Evolutionary conservation across 1,140 invertebrate genomes (phyloP).

Genomic region (Papilio helenus): DNA sequence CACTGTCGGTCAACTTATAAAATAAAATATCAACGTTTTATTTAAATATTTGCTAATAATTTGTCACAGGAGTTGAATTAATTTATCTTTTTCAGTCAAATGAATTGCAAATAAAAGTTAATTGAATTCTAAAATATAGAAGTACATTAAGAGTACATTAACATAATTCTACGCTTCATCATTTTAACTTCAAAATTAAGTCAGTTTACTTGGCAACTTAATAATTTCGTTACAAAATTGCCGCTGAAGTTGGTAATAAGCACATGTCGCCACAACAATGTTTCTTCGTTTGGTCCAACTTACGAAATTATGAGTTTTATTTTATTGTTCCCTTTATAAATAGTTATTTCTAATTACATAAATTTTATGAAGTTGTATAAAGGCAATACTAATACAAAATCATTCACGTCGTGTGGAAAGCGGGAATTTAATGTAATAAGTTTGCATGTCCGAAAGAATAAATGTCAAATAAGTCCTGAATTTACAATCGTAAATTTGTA

Average conservation of each 20-base stretch:
- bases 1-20: neutral
- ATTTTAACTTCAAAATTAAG: slow-evolving; percentile 29
- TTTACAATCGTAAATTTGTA: too few relatives aligned
- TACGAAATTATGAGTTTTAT: neutral
- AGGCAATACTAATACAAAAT: too few relatives aligned
- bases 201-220: slow-evolving; percentile 38
- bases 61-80: neutral
- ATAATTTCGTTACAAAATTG: slow-evolving; percentile 45
- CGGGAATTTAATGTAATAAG: too few relatives aligned
- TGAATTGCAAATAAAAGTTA: slow-evolving; percentile 7
- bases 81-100: neutral
- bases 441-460: too few relatives aligned
- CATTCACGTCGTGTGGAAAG: too few relatives aligned
- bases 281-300: slow-evolving; percentile 34
- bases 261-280: slow-evolving; percentile 36
- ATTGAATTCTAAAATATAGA: neutral
- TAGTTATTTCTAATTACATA: too few relatives aligned
- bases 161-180: slow-evolving; percentile 35
- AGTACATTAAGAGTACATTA: slow-evolving; percentile 20
- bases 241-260: slow-evolving; percentile 36
- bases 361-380: too few relatives aligned
- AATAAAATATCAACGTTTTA: neutral
- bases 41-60: neutral
- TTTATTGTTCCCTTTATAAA: neutral
- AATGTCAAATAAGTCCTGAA: too few relatives aligned